A percentile compares a stretch with the other conserved stretches of the same genome.
phyloP scores from a whole-genome alignment of 2,113 vertebrate genomes.

The Heterotis niloticus region DNA sequence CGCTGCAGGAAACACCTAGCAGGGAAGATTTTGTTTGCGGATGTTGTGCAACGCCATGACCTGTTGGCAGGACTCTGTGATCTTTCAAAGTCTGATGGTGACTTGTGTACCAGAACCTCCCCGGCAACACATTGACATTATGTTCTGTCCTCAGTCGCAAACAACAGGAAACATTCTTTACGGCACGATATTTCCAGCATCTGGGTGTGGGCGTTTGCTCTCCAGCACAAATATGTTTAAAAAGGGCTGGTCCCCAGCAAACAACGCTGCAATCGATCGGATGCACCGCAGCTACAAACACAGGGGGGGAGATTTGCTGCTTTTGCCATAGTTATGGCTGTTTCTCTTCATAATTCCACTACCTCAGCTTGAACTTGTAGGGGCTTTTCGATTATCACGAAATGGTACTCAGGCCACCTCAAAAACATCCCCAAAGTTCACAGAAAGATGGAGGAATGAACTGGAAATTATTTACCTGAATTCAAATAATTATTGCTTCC shows the following conservation, averaged over 20 bases:
- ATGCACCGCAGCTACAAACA: neutral
- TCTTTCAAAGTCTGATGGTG: neutral
- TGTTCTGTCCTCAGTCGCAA: neutral
- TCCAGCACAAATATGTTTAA: neutral
- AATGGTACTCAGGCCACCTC: neutral
- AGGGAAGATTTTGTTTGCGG: neutral
- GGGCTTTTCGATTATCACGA: neutral
- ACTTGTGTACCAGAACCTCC: neutral
- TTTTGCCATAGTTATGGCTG: neutral
- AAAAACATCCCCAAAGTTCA: neutral
- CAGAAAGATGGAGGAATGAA: neutral
- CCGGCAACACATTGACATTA: neutral
- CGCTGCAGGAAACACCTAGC: neutral
- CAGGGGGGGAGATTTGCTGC: neutral
- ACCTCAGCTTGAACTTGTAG: neutral
- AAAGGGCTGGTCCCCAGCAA: neutral
- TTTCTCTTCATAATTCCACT: neutral
- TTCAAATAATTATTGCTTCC: neutral
- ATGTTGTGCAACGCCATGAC: neutral
- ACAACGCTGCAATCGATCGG: neutral
- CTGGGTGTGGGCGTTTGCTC: constrained; percentile 1
- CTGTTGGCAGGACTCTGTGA: neutral
- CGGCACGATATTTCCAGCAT: neutral
- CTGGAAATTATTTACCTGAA: no score
- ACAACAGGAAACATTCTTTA: constrained; percentile 7